Percentiles rank a stretch among this genome's conserved stretches.
Conservation (phyloP, 2,888 invertebrate genomes). For the Pollenia angustigena region DNA sequence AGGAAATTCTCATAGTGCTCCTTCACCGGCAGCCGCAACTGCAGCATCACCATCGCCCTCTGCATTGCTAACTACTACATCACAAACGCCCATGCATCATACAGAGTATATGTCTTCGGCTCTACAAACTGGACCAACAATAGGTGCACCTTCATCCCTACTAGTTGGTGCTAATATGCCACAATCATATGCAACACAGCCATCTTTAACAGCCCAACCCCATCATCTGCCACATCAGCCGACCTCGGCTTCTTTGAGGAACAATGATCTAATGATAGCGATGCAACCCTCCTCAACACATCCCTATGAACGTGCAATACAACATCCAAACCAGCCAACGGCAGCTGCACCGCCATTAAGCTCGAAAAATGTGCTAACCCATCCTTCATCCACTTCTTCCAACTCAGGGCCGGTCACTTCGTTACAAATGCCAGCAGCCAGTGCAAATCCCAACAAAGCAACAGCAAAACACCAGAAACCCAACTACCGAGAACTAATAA, state of each 20-base stretch:
- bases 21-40: constrained; percentile 79
- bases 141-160: constrained; percentile 45
- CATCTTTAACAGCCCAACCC: constrained; percentile 47
- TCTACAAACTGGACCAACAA: constrained; percentile 16
- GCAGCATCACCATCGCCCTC: constrained; percentile 78
- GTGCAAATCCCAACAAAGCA: constrained; percentile 23
- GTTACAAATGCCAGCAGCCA: constrained; percentile 37
- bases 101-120: constrained; percentile 64
- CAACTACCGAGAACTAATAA: constrained; percentile 82
- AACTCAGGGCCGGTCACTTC: constrained; percentile 17
- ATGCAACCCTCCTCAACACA: constrained; percentile 43
- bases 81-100: constrained; percentile 73
- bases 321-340: constrained; percentile 12
- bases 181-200: constrained; percentile 62
- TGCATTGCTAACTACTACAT: constrained; percentile 65
- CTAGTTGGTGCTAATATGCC: constrained; percentile 52
- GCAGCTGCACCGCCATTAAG: constrained; percentile 16
- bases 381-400: constrained; percentile 26
- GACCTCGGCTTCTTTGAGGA: constrained; percentile 40
- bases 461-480: constrained; percentile 76
- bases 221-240: constrained; percentile 62
- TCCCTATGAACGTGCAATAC: constrained; percentile 57
- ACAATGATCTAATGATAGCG: constrained; percentile 58
- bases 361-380: constrained; percentile 37
- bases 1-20: constrained; percentile 72